Evolutionary conservation across 2,888 invertebrate species (phyloP), one percentile per base, ranked within the genome.

Genomic region (Anthophora plumipes): DNA sequence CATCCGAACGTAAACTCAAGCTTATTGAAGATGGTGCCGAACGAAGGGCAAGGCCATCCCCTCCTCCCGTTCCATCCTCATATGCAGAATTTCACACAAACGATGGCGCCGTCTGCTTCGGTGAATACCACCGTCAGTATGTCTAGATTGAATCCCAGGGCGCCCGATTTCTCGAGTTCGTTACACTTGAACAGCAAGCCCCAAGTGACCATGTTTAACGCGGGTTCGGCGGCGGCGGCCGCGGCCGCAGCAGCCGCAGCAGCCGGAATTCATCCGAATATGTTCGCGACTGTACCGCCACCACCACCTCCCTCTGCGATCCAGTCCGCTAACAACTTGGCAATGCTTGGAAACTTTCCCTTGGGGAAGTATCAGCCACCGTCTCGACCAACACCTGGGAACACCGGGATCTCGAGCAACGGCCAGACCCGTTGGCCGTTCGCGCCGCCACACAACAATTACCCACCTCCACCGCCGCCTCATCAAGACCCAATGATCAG

Each of bases 81-180:
- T 57, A 91, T 93, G 87, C 90, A 89, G 66, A 92, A 89, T 59
- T 92, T 89, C 68, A 84, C 93, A 5, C 93, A 92, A 59, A 90
- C 92, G 1, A 89, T 94, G 89, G 83, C 93, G 50, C 78, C 92
- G 80, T 76, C 88, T 87, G 88, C 89, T 83, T 89, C 94, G 85
- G 90, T 93, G 77, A 90, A 92, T 80, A 94, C 94, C 41, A 94
- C 95, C 25, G 94, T 95, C 79, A 94, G 94, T 69, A 95, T 95
- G 94, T 96, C 96, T 54, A 95, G 97, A 72, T 94, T 97, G 54
- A 98, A 97, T 93, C 97, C 97, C 0, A 96, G 97, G 87, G 97
- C 97, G 6, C 97, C 97, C 0, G 96, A 97, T 89, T 97, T 97
- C 91, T 95, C 96, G 0, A 95, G 95, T 82, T 94, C 94, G 54